Conservation (phyloP, 1,140 invertebrate genomes). For the Anastatus disparis region DNA sequence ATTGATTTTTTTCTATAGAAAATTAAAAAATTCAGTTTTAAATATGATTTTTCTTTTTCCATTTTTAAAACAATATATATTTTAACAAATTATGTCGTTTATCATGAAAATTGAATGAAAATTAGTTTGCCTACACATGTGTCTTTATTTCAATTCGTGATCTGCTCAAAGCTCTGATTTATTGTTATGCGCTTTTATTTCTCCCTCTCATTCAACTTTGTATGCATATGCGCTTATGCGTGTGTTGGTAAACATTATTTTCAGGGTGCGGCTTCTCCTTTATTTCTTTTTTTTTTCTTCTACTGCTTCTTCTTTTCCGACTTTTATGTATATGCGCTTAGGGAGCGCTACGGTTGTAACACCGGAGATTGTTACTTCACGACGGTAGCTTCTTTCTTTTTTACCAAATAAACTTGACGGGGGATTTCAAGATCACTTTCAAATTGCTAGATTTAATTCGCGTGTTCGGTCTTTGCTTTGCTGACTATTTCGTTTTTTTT, state of each 20-base stretch:
- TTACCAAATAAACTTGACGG: too few species aligned
- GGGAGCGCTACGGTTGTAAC: conserved; percentile 21
- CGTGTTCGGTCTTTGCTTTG: conserved; percentile 13
- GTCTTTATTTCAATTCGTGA: background rate
- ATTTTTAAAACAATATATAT: too few species aligned
- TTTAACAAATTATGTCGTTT: background rate
- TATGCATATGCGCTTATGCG: background rate
- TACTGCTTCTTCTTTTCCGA: conserved; percentile 31
- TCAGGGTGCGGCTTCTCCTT: too few species aligned
- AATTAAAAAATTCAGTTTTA: conserved; percentile 1
- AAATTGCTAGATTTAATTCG: conserved; percentile 42
- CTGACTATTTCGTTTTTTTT: background rate
- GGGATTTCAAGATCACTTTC: conserved; percentile 31
- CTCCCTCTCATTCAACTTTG: conserved; percentile 6
- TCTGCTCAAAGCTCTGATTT: conserved; percentile 25
- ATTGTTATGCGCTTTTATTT: conserved; percentile 29
- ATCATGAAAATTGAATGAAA: conserved; percentile 12
- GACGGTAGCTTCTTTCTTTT: conserved; percentile 9
- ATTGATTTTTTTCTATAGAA: background rate
- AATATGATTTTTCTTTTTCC: too few species aligned
- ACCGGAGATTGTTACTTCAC: conserved; percentile 41
- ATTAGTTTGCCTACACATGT: conserved; percentile 2
- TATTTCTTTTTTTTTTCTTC: too few species aligned
- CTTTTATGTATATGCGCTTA: conserved; percentile 30
- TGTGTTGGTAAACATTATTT: conserved; percentile 30